Base-by-base conservation (phyloP, 2,888 invertebrate genomes). In the Sesia bembeciformis region DNA sequence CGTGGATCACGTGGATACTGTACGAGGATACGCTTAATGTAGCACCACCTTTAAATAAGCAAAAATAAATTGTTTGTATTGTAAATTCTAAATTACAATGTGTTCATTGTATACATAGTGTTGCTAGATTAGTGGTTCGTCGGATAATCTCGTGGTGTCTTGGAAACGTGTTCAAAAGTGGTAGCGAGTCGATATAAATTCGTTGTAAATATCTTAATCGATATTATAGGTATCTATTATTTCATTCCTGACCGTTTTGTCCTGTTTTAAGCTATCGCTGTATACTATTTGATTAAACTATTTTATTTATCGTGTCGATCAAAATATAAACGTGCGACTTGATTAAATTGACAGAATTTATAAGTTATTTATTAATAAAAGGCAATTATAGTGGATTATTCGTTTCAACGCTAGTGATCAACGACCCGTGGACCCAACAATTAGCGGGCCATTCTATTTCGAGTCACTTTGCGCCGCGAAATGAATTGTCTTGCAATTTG, bases 31-130 rank as follows among this genome's bases (percentile, higher is more conserved):
- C 23, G 23, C 23, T 23, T 23, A 23, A 23, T 23, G 23, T 23
- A 23, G 23, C 23, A 23, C 23, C 2, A 23, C 23, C 23, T 23
- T 23, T 23, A 23, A 23, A 23, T 23, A 46, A 5, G 7, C n/a
- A n/a, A 43, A 43, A 8, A n/a, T n/a, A 8, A 43, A 3, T 46
- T 46, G 46, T 46, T 8, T n/a, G 23, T 46, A 46, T 23, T 46
- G 67, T 70, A 66, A 65, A 68, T 70, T 66, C 66, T 64, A 75
- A 77, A 74, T 81, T 79, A 69, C 74, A 76, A 81, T 80, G 82
- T 84, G 84, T 85, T 84, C 83, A 83, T 78, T 81, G 78, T 81
- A 79, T 70, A 72, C 68, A 72, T 84, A 85, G 82, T 78, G 76
- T 80, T 80, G 84, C 84, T 85, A 85, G 84, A 68, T 60, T 79